Evolutionary conservation across 1,140 invertebrate species (phyloP).

Genomic region (Pseudomyrmex concolor): DNA sequence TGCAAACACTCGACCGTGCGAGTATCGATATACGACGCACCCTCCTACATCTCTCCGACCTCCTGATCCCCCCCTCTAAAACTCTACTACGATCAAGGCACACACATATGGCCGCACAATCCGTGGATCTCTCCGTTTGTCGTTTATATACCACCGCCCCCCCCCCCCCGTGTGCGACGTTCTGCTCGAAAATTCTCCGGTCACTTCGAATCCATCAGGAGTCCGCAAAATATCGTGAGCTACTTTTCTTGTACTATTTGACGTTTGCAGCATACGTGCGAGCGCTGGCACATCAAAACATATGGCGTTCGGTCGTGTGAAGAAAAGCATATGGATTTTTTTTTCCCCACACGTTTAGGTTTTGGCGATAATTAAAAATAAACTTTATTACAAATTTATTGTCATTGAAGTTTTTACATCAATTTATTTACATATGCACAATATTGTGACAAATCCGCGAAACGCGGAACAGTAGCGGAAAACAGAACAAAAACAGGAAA

Average conservation of each 20-base stretch:
- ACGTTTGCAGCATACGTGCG: slow-evolving; percentile 16
- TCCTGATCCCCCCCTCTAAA: slow-evolving; percentile 63
- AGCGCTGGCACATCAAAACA: neutral
- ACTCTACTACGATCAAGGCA: slow-evolving; percentile 62
- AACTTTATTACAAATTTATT: too few relatives aligned
- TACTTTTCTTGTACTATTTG: slow-evolving; percentile 54
- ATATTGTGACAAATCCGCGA: slow-evolving; percentile 23
- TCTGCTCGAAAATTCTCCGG: slow-evolving; percentile 66
- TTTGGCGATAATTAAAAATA: slow-evolving; percentile 37
- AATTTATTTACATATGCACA: too few relatives aligned
- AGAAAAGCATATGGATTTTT: slow-evolving; percentile 7
- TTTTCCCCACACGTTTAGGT: slow-evolving; percentile 73
- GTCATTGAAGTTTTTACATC: too few relatives aligned
- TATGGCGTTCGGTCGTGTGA: neutral
- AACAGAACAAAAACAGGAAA: neutral
- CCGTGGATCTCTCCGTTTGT: slow-evolving; percentile 64
- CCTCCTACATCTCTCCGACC: slow-evolving; percentile 76
- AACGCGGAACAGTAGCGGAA: slow-evolving; percentile 28
- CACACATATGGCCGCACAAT: slow-evolving; percentile 54
- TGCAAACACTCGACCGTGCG: slow-evolving; percentile 82
- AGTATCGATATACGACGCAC: slow-evolving; percentile 83
- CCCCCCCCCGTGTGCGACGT: slow-evolving; percentile 42
- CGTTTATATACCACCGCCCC: slow-evolving; percentile 51
- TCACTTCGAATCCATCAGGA: slow-evolving; percentile 71
- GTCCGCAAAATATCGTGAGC: slow-evolving; percentile 71